Evolutionary conservation across 2,888 invertebrate species (phyloP).

Genomic region (Ectobius pallidus): DNA sequence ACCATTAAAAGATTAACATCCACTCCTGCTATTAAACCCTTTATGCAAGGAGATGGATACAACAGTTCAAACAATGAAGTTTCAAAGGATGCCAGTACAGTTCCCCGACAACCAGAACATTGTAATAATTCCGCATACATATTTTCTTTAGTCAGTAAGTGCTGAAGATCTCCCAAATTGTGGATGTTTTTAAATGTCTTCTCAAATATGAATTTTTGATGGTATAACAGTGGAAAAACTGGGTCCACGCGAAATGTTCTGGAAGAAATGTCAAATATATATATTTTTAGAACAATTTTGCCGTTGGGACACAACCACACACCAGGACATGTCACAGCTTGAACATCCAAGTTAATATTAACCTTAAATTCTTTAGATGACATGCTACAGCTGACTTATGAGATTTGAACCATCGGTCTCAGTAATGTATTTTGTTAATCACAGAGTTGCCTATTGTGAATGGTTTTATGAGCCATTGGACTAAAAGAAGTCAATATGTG

Average conservation of each 20-base stretch:
- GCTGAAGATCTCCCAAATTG: constrained; percentile 57
- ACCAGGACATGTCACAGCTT: constrained; percentile 81
- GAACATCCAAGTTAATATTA: constrained; percentile 63
- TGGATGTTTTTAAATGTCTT: constrained; percentile 53
- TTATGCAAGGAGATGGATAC: constrained; percentile 63
- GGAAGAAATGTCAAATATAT: constrained; percentile 70
- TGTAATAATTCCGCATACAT: constrained; percentile 63
- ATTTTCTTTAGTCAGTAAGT: constrained; percentile 56
- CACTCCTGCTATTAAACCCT: constrained; percentile 63
- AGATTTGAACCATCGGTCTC: no score
- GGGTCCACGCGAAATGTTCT: constrained; percentile 71
- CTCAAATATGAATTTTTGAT: constrained; percentile 74
- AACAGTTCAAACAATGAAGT: constrained; percentile 68
- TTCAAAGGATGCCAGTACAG: constrained; percentile 67
- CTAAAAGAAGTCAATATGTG: no score
- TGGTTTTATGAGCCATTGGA: no score
- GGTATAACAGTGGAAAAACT: constrained; percentile 72
- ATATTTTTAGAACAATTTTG: constrained; percentile 72
- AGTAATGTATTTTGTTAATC: no score
- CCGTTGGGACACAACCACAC: constrained; percentile 84
- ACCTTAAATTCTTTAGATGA: constrained; percentile 61
- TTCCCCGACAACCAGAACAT: constrained; percentile 60
- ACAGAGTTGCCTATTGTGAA: no score
- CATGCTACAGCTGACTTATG: no score
- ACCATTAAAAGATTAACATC: constrained; percentile 72